These are phyloP conservation scores for Phymorhynchus buccinoides DNA, from an alignment of 1,140 invertebrate genomes.

Conservation along the genomic window DNA sequence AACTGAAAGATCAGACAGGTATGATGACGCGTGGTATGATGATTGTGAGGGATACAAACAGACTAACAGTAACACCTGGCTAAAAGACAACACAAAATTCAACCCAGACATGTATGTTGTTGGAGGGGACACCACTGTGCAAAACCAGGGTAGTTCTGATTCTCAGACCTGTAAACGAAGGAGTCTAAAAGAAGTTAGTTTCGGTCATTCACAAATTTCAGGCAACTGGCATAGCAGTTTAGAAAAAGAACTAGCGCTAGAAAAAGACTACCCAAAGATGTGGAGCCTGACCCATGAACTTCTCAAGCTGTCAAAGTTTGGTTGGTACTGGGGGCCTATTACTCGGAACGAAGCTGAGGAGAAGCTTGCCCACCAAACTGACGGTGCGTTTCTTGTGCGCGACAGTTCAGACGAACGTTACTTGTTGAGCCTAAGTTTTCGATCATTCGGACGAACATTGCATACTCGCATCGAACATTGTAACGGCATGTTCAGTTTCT, in stretches of 20 bases:
- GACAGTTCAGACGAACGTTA: conserved; percentile 84
- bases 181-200: conserved; percentile 14
- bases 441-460: conserved; percentile 82
- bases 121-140: conserved; percentile 11
- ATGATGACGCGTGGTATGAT: conserved; percentile 59
- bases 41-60: conserved; percentile 56
- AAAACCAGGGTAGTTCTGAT: conserved; percentile 25
- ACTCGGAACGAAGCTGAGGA: conserved; percentile 79
- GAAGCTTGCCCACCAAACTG: conserved; percentile 81
- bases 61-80: conserved; percentile 58
- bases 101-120: conserved; percentile 46
- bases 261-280: conserved; percentile 53
- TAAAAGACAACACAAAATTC: conserved; percentile 66
- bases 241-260: neutral
- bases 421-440: conserved; percentile 82
- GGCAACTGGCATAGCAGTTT: neutral
- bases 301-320: conserved; percentile 78
- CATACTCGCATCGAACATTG: conserved; percentile 82
- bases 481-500: conserved; percentile 80
- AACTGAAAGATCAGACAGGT: conserved; percentile 57
- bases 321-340: conserved; percentile 82
- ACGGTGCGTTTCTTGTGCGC: conserved; percentile 85
- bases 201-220: neutral
- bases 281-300: conserved; percentile 77
- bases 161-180: conserved; percentile 27